Evolutionary conservation across 2,888 invertebrate genomes (phyloP).

Genomic region (Leptinotarsa rubiginosa): DNA sequence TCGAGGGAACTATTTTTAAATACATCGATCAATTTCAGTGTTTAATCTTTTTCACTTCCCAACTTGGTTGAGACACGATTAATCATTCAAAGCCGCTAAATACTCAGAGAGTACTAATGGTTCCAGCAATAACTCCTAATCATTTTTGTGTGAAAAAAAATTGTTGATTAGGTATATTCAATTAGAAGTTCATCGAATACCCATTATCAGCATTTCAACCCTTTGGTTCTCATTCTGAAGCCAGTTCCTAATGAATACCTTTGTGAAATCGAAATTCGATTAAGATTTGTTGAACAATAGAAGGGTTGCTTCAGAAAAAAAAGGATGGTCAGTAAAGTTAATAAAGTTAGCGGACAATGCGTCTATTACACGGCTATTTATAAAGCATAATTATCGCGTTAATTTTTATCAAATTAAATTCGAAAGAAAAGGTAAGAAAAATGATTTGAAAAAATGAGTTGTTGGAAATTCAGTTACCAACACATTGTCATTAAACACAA

Average conservation of each 20-base stretch:
- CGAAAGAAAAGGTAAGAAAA: no score
- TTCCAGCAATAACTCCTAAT: constrained; percentile 2
- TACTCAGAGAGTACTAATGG: constrained; percentile 8
- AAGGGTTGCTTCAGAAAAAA: constrained; percentile 38
- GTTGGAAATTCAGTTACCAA: no score
- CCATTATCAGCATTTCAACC: constrained; percentile 47
- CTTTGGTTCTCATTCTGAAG: constrained; percentile 46
- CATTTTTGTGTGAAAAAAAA: constrained; percentile 31
- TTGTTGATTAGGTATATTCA: constrained; percentile 39
- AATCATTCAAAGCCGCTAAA: constrained; percentile 11
- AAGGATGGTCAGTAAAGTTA: constrained; percentile 41
- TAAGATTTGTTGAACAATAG: constrained; percentile 41
- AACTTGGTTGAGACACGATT: background rate
- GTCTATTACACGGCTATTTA: constrained; percentile 44
- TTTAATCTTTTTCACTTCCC: background rate
- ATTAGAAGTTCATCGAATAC: constrained; percentile 28
- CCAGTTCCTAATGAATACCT: constrained; percentile 44
- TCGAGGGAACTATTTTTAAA: no score
- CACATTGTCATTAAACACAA: no score
- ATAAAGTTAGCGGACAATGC: constrained; percentile 42
- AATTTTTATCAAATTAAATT: constrained; percentile 27
- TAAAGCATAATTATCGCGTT: constrained; percentile 36
- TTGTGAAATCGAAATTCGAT: constrained; percentile 42
- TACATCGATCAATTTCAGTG: constrained; percentile 10
- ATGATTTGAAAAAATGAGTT: no score